These are phyloP conservation scores for Onthophagus taurus DNA, from an alignment of 1,140 invertebrate genomes.

Conservation along the genomic window DNA sequence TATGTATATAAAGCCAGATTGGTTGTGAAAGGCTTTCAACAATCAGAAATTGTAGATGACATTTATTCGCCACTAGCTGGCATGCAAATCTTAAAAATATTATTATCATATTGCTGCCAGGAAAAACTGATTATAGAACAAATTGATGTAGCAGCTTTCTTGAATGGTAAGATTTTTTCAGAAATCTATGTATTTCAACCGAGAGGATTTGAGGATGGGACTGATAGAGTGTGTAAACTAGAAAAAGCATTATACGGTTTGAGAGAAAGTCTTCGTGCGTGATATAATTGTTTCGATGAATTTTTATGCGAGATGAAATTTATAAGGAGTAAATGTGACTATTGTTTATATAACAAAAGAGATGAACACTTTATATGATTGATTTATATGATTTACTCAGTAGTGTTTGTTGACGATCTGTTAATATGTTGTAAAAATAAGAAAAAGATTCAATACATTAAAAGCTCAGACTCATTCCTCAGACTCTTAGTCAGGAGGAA, in stretches of 20 bases:
- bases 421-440: conserved; percentile 12
- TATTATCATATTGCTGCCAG: conserved; percentile 9
- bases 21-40: conserved; percentile 36
- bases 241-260: conserved; percentile 9
- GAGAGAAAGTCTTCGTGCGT: background rate
- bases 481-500: conserved; percentile 15
- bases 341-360: conserved; percentile 7
- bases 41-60: conserved; percentile 17
- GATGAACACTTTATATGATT: too few relatives aligned
- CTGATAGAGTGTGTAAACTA: conserved; percentile 12
- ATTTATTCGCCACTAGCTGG: conserved; percentile 10
- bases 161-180: conserved; percentile 35
- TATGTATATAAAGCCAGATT: conserved; percentile 36
- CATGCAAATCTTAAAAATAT: conserved; percentile 14
- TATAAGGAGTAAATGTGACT: conserved; percentile 8
- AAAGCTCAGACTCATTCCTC: conserved; percentile 15
- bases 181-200: conserved; percentile 36
- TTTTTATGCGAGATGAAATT: conserved; percentile 7
- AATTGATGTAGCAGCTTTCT: conserved; percentile 37
- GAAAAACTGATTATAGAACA: conserved; percentile 9
- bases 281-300: conserved; percentile 6
- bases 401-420: conserved; percentile 17
- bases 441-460: conserved; percentile 11
- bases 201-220: conserved; percentile 15
- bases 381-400: conserved; percentile 11